Evolutionary conservation across 2,113 vertebrate species (phyloP), one percentile per base, ranked within the genome.

Genomic region (Emydocephalus ijimae): DNA sequence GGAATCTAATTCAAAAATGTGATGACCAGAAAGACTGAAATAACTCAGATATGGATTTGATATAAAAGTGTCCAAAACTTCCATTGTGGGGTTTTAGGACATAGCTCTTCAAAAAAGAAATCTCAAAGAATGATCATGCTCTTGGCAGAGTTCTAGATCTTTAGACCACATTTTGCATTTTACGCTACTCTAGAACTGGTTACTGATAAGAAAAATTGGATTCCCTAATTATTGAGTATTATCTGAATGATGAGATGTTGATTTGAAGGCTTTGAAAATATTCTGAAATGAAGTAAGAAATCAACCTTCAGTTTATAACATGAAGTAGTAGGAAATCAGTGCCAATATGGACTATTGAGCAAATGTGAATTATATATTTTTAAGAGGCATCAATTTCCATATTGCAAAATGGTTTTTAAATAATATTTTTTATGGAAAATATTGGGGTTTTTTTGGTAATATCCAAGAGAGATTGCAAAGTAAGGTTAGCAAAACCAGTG

Each of bases 1-100:
- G 95, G 95, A 96, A 97, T 94, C 91, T 94, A 90, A 90, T 95
- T 97, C 95, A 94, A 96, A 96, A 96, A 96, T 97, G 92, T 61
- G 52, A 96, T 54, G 93, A 94, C 94, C 93, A 91, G 12, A 90
- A 95, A 96, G 74, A 93, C 94, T 91, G 93, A 93, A 93, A 94
- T 95, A 95, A 94, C 93, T 50, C 95, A 96, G 96, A 94, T 95
- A 91, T 96, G 95, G 92, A 92, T 90, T 69, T 1, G 43, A 93
- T 11, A 89, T 61, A 96, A 96, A 96, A 92, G 21, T 1, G 93
- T 61, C 0, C 20, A 56, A 95, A 81, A 24, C 89, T 94, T 96
- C 95, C 94, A 61, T 95, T 93, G 94, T 96, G 96, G 94, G 96
- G 94, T 96, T 98, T 95, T 91, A 93, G 14, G 57, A 54, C 93